Percentiles rank a stretch among this genome's conserved stretches.
phyloP scores from a whole-genome alignment of 2,113 vertebrate species.

The Naja naja region DNA sequence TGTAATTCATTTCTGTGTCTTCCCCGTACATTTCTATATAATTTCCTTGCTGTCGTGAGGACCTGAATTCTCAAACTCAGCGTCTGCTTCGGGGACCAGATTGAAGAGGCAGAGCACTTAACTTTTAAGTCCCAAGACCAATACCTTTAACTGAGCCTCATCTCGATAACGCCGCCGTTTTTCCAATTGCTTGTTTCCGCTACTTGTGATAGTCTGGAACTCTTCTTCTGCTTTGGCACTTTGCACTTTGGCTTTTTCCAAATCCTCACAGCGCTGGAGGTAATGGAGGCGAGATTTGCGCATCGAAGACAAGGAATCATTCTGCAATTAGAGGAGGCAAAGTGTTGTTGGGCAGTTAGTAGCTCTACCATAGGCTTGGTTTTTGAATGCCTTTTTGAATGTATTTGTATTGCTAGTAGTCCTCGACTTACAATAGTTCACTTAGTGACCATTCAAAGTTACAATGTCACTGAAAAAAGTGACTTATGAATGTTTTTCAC shows the following conservation, averaged over 20 bases:
- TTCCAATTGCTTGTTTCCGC: slow-evolving; percentile 82
- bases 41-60: not conserved
- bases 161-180: slow-evolving; percentile 84
- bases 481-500: not conserved
- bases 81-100: not conserved
- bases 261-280: slow-evolving; percentile 82
- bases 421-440: not conserved
- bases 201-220: slow-evolving; percentile 26
- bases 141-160: slow-evolving; percentile 83
- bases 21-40: not conserved
- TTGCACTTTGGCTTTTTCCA: slow-evolving; percentile 76
- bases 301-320: slow-evolving; percentile 74
- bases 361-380: not conserved
- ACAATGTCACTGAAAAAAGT: not conserved
- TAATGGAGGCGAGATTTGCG: slow-evolving; percentile 87
- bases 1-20: not conserved
- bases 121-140: accelerated
- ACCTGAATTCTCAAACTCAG: not conserved
- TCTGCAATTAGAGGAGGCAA: slow-evolving; percentile 61
- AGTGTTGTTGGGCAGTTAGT: not conserved
- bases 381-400: not conserved
- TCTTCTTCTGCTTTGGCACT: slow-evolving; percentile 77
- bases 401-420: not conserved
- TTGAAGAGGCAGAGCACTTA: not conserved
- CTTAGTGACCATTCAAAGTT: not conserved